Conservation (phyloP, 92 coral and sea anemone species). For the Heteractis magnifica region DNA sequence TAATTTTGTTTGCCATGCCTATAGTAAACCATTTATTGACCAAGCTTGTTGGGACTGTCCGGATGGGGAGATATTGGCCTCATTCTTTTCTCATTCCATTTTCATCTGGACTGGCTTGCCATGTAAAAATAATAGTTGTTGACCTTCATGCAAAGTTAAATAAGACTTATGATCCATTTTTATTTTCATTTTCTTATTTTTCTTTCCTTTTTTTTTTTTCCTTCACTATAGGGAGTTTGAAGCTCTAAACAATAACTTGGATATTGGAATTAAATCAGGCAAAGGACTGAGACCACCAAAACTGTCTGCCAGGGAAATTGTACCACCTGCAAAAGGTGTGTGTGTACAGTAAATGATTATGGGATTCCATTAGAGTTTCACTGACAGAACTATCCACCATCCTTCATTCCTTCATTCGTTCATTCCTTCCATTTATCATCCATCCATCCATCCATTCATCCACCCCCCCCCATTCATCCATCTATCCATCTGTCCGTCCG, state of each 20-base stretch:
- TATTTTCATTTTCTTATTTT: not conserved
- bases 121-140: too few species aligned
- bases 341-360: not conserved
- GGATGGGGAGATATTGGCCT: too few species aligned
- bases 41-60: too few species aligned
- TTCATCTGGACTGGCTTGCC: too few species aligned
- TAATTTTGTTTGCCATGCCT: too few species aligned
- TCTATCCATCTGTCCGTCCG: not conserved
- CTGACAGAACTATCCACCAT: not conserved
- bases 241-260: constrained; percentile 58
- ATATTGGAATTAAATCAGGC: constrained; percentile 81
- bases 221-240: constrained; percentile 62
- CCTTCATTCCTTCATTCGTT: not conserved
- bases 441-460: not conserved
- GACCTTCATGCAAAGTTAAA: too few species aligned
- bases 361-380: not conserved
- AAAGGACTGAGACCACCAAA: constrained; percentile 86
- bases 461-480: not conserved
- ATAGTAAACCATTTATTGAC: too few species aligned
- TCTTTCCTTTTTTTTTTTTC: not conserved
- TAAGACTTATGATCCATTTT: too few species aligned
- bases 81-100: too few species aligned
- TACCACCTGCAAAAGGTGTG: constrained; percentile 58
- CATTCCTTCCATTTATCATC: not conserved
- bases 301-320: constrained; percentile 57